Evolutionary conservation across 2,797 vertebrate species (phyloP).

Genomic region (Lepilemur septentrionalis): DNA sequence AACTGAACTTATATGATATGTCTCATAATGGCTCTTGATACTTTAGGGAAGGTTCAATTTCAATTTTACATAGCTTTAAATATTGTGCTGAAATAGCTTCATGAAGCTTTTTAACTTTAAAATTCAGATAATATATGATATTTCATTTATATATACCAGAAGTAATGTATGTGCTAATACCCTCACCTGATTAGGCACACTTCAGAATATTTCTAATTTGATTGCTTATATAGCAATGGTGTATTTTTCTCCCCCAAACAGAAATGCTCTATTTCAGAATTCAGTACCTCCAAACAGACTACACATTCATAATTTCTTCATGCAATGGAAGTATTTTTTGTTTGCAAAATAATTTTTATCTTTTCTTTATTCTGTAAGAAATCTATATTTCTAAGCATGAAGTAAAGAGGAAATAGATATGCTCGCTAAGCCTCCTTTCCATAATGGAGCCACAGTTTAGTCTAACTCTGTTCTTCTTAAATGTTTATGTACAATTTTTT

Average conservation of each 20-base stretch:
- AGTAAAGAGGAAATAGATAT: conserved; percentile 17
- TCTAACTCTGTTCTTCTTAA: conserved; percentile 78
- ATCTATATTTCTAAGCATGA: conserved; percentile 71
- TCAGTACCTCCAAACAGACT: neutral
- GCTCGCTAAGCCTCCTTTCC: neutral
- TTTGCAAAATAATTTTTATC: conserved; percentile 68
- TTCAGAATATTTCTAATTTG: conserved; percentile 40
- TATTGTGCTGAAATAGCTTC: neutral
- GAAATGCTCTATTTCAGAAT: conserved; percentile 22
- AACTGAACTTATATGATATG: neutral
- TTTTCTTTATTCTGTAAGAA: conserved; percentile 57
- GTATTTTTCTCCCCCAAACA: neutral
- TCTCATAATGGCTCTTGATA: neutral
- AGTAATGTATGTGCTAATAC: conserved; percentile 30
- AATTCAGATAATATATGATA: neutral
- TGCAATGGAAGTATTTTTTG: conserved; percentile 71
- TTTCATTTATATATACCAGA: neutral
- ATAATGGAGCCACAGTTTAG: conserved; percentile 63
- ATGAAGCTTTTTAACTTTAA: conserved; percentile 30
- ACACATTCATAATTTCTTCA: conserved; percentile 61
- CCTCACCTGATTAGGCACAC: neutral
- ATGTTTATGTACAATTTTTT: conserved; percentile 81
- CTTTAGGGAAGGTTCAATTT: neutral
- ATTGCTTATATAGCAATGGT: neutral
- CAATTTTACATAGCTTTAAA: neutral